Conservation (phyloP, 2,888 invertebrate genomes). For the Prosopocoilus inquinatus region DNA sequence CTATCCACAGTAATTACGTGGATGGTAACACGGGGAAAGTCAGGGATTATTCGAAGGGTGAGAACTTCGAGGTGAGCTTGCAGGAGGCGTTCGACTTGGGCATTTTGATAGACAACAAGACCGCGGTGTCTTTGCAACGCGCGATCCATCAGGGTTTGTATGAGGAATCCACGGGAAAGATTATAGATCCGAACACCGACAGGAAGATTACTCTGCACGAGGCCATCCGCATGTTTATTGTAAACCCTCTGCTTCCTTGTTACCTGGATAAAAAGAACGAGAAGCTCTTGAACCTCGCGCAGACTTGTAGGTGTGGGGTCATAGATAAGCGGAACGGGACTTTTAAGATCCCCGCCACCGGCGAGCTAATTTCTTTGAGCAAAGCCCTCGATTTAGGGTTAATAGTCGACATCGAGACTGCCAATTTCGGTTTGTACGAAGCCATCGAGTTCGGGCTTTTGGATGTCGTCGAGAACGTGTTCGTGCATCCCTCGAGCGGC, state of each 20-base stretch:
- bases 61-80: slow-evolving; percentile 67
- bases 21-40: slow-evolving; percentile 70
- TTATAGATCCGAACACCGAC: slow-evolving; percentile 77
- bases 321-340: slow-evolving; percentile 78
- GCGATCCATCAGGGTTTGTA: slow-evolving; percentile 85
- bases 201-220: slow-evolving; percentile 80
- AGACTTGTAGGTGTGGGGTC: slow-evolving; percentile 77
- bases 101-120: slow-evolving; percentile 76
- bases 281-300: slow-evolving; percentile 69
- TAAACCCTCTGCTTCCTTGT: slow-evolving; percentile 78
- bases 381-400: slow-evolving; percentile 75
- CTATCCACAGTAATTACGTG: slow-evolving; percentile 72
- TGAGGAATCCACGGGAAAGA: slow-evolving; percentile 76
- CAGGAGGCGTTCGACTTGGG: slow-evolving; percentile 78
- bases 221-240: slow-evolving; percentile 75
- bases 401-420: slow-evolving; percentile 83
- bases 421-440: slow-evolving; percentile 78
- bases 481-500: slow-evolving; percentile 76
- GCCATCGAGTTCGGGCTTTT: slow-evolving; percentile 77
- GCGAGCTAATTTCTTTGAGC: slow-evolving; percentile 64
- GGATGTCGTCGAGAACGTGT: slow-evolving; percentile 62
- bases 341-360: slow-evolving; percentile 71
- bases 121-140: slow-evolving; percentile 78
- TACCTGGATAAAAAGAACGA: slow-evolving; percentile 77
- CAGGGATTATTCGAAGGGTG: slow-evolving; percentile 62